These are phyloP conservation scores for Myotis planiceps DNA, from an alignment of 2,797 vertebrate genomes.

Conservation along the genomic window DNA sequence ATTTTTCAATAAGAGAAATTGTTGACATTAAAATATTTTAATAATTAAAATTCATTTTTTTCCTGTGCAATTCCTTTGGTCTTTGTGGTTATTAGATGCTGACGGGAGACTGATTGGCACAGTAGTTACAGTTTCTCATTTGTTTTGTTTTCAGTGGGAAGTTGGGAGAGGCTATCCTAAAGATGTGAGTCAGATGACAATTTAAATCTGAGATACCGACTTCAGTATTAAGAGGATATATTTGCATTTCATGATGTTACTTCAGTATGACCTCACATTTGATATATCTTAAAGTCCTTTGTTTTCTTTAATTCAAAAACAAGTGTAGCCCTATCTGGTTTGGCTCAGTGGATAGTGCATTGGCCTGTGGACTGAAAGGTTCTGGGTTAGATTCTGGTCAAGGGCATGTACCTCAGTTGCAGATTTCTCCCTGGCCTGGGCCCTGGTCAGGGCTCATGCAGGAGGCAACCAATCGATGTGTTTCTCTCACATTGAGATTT, in stretches of 20 bases:
- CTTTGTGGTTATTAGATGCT: background rate
- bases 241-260: constrained; percentile 5
- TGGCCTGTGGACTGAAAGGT: too few species aligned
- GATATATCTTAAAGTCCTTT: background rate
- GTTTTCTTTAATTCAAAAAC: background rate
- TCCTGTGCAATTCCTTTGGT: background rate
- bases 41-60: background rate
- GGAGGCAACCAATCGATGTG: too few species aligned
- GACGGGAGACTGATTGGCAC: background rate
- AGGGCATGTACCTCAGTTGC: too few species aligned
- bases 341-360: too few species aligned
- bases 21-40: constrained; percentile 37
- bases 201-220: background rate
- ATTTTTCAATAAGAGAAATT: background rate
- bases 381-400: too few species aligned
- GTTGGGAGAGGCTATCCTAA: background rate
- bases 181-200: background rate
- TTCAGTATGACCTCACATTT: constrained; percentile 8
- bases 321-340: background rate
- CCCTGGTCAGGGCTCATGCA: too few species aligned
- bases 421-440: too few species aligned
- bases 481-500: too few species aligned
- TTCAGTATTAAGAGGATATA: background rate
- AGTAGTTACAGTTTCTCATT: background rate
- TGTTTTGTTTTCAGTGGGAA: background rate